Percentiles rank a stretch among this genome's conserved stretches.
Evolutionary conservation across 2,113 vertebrate genomes (phyloP).

Genomic region (Thamnophis sirtalis): DNA sequence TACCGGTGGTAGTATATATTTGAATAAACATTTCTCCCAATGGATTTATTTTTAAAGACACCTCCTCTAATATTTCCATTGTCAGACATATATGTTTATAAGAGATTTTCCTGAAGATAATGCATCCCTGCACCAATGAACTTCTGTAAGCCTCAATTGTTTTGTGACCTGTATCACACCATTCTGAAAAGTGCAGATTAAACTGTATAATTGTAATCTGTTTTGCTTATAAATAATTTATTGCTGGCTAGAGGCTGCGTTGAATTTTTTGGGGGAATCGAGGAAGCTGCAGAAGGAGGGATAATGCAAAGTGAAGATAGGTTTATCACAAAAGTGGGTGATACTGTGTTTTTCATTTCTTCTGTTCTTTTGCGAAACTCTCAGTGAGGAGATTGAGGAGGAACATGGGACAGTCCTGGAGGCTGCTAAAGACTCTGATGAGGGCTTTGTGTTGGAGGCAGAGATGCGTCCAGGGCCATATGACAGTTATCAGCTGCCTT

Average conservation of each 20-base stretch:
- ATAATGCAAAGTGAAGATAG: not conserved
- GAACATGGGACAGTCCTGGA: too few relatives aligned
- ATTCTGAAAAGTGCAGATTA: not conserved
- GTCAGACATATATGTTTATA: not conserved
- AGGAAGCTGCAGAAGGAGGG: not conserved
- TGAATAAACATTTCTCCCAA: not conserved
- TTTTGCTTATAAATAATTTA: not conserved
- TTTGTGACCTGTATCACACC: not conserved
- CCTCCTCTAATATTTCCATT: not conserved
- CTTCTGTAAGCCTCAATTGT: not conserved
- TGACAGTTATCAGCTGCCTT: too few relatives aligned
- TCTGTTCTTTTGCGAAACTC: not conserved
- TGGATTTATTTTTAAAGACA: not conserved
- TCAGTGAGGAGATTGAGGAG: too few relatives aligned
- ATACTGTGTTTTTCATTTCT: not conserved
- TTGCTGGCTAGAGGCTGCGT: not conserved
- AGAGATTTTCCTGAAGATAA: not conserved
- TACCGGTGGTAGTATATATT: not conserved
- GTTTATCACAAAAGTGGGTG: not conserved
- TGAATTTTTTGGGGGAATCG: not conserved
- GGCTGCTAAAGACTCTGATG: too few relatives aligned
- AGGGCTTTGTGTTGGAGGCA: too few relatives aligned
- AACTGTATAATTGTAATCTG: not conserved
- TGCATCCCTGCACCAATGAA: not conserved
- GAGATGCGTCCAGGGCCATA: too few relatives aligned